phyloP scores from a whole-genome alignment of 2,888 invertebrate species.

The Phaonia tiefii region DNA sequence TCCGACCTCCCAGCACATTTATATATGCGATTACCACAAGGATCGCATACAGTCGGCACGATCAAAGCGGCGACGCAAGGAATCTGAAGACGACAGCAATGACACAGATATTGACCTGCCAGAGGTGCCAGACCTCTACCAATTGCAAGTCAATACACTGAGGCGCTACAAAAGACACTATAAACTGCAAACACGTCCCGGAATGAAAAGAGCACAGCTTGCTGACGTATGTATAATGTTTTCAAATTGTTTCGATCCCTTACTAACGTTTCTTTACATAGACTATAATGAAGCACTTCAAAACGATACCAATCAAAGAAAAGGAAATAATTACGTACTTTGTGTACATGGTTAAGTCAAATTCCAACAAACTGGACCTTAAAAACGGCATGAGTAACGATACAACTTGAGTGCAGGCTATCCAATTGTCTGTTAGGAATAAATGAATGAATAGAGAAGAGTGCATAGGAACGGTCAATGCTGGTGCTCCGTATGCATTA shows the following conservation, averaged over 20 bases:
- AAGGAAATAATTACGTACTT: constrained; percentile 97
- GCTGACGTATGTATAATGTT: constrained; percentile 95
- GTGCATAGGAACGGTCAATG: constrained; percentile 28
- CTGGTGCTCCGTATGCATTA: constrained; percentile 27
- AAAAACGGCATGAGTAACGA: constrained; percentile 80
- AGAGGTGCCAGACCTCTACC: constrained; percentile 94
- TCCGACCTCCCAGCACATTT: constrained; percentile 92
- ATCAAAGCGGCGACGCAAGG: constrained; percentile 93
- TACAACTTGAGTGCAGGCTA: constrained; percentile 71
- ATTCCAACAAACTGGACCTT: constrained; percentile 81
- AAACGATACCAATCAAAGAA: constrained; percentile 95
- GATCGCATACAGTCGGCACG: constrained; percentile 97
- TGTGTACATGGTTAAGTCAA: constrained; percentile 97
- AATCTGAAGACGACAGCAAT: constrained; percentile 96
- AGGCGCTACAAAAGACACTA: constrained; percentile 96
- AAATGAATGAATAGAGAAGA: background rate
- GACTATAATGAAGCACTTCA: constrained; percentile 97
- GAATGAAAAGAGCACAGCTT: constrained; percentile 96
- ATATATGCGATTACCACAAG: constrained; percentile 98
- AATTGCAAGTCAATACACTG: constrained; percentile 96
- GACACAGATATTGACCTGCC: constrained; percentile 95
- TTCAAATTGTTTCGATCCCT: background rate
- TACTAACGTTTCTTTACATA: constrained; percentile 76
- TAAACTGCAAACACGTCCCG: constrained; percentile 94
- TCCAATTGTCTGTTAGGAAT: background rate